phyloP scores from a whole-genome alignment of 2,888 invertebrate genomes.

The Papilio elwesi region DNA sequence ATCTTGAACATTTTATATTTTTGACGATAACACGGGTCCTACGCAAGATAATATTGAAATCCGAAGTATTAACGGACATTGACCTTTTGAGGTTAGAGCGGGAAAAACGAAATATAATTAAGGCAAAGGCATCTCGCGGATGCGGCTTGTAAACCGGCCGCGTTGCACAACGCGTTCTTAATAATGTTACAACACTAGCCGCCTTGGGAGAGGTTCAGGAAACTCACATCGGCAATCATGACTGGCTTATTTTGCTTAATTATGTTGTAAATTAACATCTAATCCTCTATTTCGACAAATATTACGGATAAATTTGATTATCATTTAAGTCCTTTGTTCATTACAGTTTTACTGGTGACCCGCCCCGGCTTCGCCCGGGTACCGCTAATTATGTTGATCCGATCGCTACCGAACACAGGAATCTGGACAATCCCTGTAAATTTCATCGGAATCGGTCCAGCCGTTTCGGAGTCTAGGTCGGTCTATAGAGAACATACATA shows the following conservation, averaged over 20 bases:
- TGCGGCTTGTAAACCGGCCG: slow-evolving; percentile 18
- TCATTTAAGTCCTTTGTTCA: too few relatives aligned
- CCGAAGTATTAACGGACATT: slow-evolving; percentile 1
- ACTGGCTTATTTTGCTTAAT: slow-evolving; percentile 8
- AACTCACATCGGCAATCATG: slow-evolving; percentile 10
- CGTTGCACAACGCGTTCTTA: slow-evolving; percentile 20
- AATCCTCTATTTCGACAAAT: background rate
- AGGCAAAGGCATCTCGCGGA: slow-evolving; percentile 27
- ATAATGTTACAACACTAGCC: slow-evolving; percentile 14
- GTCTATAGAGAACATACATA: too few relatives aligned
- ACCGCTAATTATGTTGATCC: too few relatives aligned
- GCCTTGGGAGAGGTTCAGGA: background rate
- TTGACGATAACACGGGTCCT: background rate
- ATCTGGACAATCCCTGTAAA: too few relatives aligned
- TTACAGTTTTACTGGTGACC: too few relatives aligned
- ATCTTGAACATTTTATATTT: background rate
- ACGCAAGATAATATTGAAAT: slow-evolving; percentile 29
- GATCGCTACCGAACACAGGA: too few relatives aligned
- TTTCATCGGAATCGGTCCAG: too few relatives aligned
- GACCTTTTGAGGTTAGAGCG: slow-evolving; percentile 17
- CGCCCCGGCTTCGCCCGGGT: too few relatives aligned
- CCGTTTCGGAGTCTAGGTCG: too few relatives aligned
- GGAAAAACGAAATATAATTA: slow-evolving; percentile 11
- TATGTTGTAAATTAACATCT: background rate
- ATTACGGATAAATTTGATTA: too few relatives aligned